Conservation (phyloP, 2,113 vertebrate genomes). For the Odontesthes bonariensis region DNA sequence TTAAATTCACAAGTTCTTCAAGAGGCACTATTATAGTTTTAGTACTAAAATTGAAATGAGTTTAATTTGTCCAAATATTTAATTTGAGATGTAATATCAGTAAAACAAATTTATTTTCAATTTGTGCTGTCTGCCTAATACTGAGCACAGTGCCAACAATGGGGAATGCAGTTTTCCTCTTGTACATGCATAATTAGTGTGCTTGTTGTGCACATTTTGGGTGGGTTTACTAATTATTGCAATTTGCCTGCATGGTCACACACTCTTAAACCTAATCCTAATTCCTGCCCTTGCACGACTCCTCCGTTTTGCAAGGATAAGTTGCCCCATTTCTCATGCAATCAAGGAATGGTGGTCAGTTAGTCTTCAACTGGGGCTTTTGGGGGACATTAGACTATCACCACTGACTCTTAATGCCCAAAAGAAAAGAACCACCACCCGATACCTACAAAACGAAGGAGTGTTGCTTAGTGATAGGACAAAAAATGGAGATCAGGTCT, state of each 20-base stretch:
- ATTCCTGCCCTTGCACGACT: background rate
- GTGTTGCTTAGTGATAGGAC: background rate
- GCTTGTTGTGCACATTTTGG: too few relatives aligned
- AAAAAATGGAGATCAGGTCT: background rate
- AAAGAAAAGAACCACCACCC: background rate
- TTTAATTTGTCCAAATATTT: too few relatives aligned
- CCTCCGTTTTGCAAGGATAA: too few relatives aligned
- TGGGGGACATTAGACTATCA: background rate
- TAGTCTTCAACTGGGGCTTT: background rate
- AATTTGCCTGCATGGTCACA: background rate
- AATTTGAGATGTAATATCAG: too few relatives aligned
- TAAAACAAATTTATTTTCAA: too few relatives aligned
- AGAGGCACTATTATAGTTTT: background rate
- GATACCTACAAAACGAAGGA: background rate
- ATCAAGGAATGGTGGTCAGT: background rate
- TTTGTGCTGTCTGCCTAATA: too few relatives aligned
- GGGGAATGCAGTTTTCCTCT: background rate
- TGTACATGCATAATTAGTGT: background rate
- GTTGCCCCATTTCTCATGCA: background rate
- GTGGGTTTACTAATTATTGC: background rate
- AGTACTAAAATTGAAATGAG: too few relatives aligned
- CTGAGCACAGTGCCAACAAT: background rate
- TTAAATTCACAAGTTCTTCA: background rate
- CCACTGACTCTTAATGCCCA: background rate
- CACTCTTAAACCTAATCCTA: background rate